Conservation (phyloP, 2,797 vertebrate species). For the Poeciliopsis presidionis region DNA sequence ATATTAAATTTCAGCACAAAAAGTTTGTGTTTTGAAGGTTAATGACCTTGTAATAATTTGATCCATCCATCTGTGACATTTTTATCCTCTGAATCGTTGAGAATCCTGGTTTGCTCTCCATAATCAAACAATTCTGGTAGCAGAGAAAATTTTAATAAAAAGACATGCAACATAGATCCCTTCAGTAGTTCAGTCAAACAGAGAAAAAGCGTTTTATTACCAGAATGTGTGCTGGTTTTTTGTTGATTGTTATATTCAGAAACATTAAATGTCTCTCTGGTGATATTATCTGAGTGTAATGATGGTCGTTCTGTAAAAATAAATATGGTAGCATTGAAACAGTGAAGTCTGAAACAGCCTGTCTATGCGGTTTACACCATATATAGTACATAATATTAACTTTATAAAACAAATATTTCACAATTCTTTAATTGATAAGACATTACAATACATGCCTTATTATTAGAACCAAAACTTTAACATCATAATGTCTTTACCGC, state of each 20-base stretch:
- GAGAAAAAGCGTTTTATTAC: neutral
- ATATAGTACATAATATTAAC: neutral
- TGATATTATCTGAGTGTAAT: neutral
- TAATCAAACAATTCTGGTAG: neutral
- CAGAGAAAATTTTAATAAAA: neutral
- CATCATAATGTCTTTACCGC: neutral
- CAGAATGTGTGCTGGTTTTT: neutral
- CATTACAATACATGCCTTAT: neutral
- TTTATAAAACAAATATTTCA: neutral
- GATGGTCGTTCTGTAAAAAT: neutral
- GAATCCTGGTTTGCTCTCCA: neutral
- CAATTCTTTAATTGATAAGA: neutral
- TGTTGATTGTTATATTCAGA: neutral
- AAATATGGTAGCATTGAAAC: neutral
- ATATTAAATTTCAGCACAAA: neutral
- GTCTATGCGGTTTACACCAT: neutral
- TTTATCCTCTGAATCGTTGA: neutral
- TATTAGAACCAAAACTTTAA: neutral
- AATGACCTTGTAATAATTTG: slow-evolving; percentile 8
- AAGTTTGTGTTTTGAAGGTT: neutral
- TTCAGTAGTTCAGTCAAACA: neutral
- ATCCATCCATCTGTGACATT: neutral
- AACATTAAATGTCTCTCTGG: neutral
- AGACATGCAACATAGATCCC: neutral
- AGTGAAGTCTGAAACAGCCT: neutral